Base-by-base conservation (phyloP, 2,797 vertebrate species). In the Podarcis lilfordi region DNA sequence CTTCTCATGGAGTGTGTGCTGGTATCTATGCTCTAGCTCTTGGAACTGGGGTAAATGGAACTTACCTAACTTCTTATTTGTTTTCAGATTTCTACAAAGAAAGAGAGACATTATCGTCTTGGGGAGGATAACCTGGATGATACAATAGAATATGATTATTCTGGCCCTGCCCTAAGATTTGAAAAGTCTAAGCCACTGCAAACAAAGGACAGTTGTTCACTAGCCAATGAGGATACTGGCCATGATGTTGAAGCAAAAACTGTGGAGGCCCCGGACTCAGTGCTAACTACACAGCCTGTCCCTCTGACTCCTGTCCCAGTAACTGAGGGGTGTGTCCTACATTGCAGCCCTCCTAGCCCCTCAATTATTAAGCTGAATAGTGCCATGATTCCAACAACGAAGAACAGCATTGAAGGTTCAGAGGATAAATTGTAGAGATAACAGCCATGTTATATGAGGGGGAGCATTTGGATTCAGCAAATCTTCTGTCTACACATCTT, bases 61-160 rank as follows among this genome's bases (percentile, higher is more conserved):
- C 1, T 85, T 72, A 83, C 45, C 19, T 7, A 61, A 13, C n/a
- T 68, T 29, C n/a, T 64, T 76, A 27, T 74, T 29, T 50, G 43
- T 89, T 5, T 66, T 40, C 8, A 91, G 81, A n/a, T 91, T 85
- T 94, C 86, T 8, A 80, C 86, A 82, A 84, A 92, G 17, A 93
- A 86, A 25, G 64, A 84, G 0, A 50, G 88, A 9, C 13, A 25
- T 50, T 87, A 71, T 61, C 66, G 45, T 2, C 85, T 89, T 5
- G 82, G 61, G 64, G 82, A 89, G 13, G 87, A 92, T 72, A 92
- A 68, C 17, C 8, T 25, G 0, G 37, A 89, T 85, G 90, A 87
- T 84, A 91, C 32, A 19, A 72, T 90, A 8, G 64, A 91, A 15
- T 89, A 81, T 43, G 64, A 76, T 15, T 84, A 90, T 50, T 89